Evolutionary conservation across 2,888 invertebrate genomes (phyloP).

Genomic region (Stenoptilia bipunctidactyla): DNA sequence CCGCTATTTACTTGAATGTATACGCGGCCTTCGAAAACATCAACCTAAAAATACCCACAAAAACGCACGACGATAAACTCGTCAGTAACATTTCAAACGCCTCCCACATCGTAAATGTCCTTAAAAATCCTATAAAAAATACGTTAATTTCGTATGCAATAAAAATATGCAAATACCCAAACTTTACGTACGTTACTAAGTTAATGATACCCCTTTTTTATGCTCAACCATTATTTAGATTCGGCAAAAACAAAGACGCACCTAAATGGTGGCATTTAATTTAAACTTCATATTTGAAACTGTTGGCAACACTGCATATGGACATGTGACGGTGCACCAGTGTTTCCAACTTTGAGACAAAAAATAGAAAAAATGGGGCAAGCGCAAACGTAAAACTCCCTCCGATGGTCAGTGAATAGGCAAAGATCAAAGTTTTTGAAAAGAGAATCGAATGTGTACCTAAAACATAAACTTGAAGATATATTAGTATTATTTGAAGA

Average conservation of each 20-base stretch:
- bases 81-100: conserved; percentile 10
- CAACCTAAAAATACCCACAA: conserved; percentile 5
- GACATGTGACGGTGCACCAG: conserved; percentile 34
- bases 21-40: too few relatives aligned
- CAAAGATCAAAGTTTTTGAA: too few relatives aligned
- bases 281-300: conserved; percentile 24
- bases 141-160: conserved; percentile 1
- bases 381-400: conserved; percentile 29
- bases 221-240: not conserved
- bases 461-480: too few relatives aligned
- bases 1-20: too few relatives aligned
- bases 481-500: too few relatives aligned
- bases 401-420: conserved; percentile 23
- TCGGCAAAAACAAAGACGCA: conserved; percentile 5
- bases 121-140: not conserved
- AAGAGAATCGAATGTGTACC: too few relatives aligned
- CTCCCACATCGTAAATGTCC: conserved; percentile 21
- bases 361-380: conserved; percentile 31
- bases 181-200: not conserved
- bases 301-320: conserved; percentile 20
- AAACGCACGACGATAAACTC: conserved; percentile 16
- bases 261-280: conserved; percentile 25
- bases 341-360: conserved; percentile 41
- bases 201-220: not conserved
- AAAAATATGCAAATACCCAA: not conserved